These are phyloP conservation scores for Eonycteris spelaea DNA, from an alignment of 2,113 vertebrate species.

Conservation along the genomic window DNA sequence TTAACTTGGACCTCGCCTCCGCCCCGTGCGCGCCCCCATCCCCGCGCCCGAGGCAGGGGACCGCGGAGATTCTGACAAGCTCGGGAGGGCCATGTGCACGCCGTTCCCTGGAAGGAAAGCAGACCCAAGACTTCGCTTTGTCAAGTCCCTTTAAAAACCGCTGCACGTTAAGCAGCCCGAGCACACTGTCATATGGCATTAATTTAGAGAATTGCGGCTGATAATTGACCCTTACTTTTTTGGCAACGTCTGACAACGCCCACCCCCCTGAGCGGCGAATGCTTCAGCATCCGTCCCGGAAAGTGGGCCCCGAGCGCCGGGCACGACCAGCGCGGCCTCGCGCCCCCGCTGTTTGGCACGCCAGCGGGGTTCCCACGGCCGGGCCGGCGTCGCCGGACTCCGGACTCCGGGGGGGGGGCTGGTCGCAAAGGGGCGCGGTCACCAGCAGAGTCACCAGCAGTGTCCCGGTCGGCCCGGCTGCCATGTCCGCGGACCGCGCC, in stretches of 20 bases:
- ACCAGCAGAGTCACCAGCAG: too few relatives aligned
- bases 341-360: too few relatives aligned
- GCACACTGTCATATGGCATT: constrained; percentile 22
- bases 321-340: too few relatives aligned
- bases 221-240: constrained; percentile 42
- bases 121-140: constrained; percentile 30
- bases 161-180: not conserved
- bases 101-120: constrained; percentile 8
- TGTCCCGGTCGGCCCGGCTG: too few relatives aligned
- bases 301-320: not conserved
- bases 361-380: too few relatives aligned
- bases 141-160: constrained; percentile 44
- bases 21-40: too few relatives aligned
- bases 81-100: not conserved
- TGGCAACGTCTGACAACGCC: constrained; percentile 5
- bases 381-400: too few relatives aligned
- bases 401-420: too few relatives aligned
- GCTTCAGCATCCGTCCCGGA: constrained; percentile 48
- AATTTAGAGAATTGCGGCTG: not conserved
- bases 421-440: too few relatives aligned
- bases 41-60: too few relatives aligned
- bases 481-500: too few relatives aligned
- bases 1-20: not conserved
- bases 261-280: not conserved
- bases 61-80: too few relatives aligned